Conservation (phyloP, 2,113 vertebrate species). For the Probosciger aterrimus region DNA sequence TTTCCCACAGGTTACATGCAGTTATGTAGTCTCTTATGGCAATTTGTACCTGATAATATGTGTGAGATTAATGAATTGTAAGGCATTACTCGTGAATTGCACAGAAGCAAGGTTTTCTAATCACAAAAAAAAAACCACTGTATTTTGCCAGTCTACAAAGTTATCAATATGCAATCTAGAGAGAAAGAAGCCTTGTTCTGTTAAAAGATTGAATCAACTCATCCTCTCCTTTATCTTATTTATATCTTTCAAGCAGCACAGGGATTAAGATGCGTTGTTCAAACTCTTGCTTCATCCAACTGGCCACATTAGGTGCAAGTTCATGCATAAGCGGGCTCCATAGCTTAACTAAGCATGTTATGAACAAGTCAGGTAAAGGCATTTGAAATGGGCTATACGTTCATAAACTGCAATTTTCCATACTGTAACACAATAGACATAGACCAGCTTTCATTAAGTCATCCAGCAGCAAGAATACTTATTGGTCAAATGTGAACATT, state of each 20-base stretch:
- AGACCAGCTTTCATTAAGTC: background rate
- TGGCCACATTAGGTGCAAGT: background rate
- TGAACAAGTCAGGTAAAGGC: background rate
- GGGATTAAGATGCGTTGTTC: conserved; percentile 16
- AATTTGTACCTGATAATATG: background rate
- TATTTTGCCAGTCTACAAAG: background rate
- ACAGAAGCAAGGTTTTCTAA: background rate
- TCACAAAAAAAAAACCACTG: background rate
- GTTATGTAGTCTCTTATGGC: background rate
- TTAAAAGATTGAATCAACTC: conserved; percentile 41
- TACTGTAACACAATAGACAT: background rate
- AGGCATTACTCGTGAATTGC: background rate
- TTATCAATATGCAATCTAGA: background rate
- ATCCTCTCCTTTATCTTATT: conserved; percentile 42
- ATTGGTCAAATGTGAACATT: background rate
- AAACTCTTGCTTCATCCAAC: conserved; percentile 40
- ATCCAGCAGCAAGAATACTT: background rate
- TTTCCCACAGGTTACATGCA: background rate
- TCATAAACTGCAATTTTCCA: background rate
- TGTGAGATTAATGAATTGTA: background rate
- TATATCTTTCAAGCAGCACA: conserved; percentile 1
- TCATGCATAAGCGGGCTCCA: background rate
- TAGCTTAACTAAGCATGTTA: conserved; percentile 1
- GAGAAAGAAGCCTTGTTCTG: conserved; percentile 2
- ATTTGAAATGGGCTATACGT: background rate